Conservation (phyloP, 2,888 invertebrate species). For the Arrhopalites spinosus region DNA sequence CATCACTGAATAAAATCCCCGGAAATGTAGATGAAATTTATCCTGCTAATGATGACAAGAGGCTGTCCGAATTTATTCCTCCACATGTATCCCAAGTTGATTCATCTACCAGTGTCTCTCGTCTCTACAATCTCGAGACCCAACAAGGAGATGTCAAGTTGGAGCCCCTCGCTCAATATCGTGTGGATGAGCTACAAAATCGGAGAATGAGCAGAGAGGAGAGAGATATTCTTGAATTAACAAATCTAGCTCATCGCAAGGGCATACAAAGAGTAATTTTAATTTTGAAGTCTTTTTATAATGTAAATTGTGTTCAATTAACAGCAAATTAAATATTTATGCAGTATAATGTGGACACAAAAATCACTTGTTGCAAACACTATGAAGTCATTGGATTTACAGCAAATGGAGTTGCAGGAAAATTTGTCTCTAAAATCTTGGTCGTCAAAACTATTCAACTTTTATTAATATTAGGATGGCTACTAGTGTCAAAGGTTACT, state of each 20-base stretch:
- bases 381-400: background rate
- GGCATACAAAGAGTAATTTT: background rate
- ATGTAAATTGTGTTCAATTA: background rate
- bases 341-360: background rate
- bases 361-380: background rate
- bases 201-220: too few relatives aligned
- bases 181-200: too few relatives aligned
- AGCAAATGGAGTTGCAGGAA: background rate
- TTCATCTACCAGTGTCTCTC: too few relatives aligned
- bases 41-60: too few relatives aligned
- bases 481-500: background rate
- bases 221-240: background rate
- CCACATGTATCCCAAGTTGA: too few relatives aligned
- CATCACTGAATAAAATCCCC: background rate
- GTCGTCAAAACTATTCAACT: background rate
- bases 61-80: too few relatives aligned
- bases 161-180: too few relatives aligned
- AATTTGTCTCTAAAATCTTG: background rate
- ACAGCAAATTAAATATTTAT: background rate
- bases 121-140: too few relatives aligned
- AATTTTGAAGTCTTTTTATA: background rate
- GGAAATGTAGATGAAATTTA: background rate
- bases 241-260: background rate
- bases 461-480: background rate
- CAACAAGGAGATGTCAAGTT: too few relatives aligned